Base-by-base conservation (phyloP, 2,797 vertebrate genomes). In the Carcharodon carcharias region DNA sequence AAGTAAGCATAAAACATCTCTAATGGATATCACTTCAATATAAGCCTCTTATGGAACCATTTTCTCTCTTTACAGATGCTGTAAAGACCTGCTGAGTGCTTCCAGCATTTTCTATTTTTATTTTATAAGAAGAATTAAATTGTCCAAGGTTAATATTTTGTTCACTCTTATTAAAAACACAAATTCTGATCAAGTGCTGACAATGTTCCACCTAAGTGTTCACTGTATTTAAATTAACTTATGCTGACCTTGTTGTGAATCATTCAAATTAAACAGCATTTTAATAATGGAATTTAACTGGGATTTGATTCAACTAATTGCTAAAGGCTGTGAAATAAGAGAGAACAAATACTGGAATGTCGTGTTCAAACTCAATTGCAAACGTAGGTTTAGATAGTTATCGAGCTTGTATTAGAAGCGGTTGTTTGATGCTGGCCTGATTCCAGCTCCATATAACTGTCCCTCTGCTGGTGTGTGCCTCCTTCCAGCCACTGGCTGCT, bases 1-100 rank as follows among this genome's bases (percentile, higher is more conserved):
- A 94, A 65, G 54, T 35, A 45, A 7, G 31, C 21, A 94, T 65
- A 94, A 93, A 93, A 23, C 8, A 94, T 67, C 21, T 63, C n/a
- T 40, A 94, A 89, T 89, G 82, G 58, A 92, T 63, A n/a, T 67
- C 61, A 63, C 40, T 94, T 94, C 63, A 80, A 40, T 94, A 65
- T 12, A 94, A 40, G 67, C n/a, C 91, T 67, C 35, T 92, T 92
- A 92, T 35, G 4, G 0, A 92, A 63, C 89, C 18, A 23, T 50
- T 35, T 85, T 50, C 82, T 85, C 21, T 26, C 21, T 50, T 21
- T 23, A 50, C 45, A 50, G 82, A 63, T 63, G 31, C 16, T 61
- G 45, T 14, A 16, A 35, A 67, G 14, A 56, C 31, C 28, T 28
- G 31, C 4, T 61, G 61, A 63, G 61, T 23, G 40, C 28, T 65